Evolutionary conservation across 1,140 invertebrate species (phyloP), one percentile per base, ranked within the genome.

Genomic region (Drosophila dunni): DNA sequence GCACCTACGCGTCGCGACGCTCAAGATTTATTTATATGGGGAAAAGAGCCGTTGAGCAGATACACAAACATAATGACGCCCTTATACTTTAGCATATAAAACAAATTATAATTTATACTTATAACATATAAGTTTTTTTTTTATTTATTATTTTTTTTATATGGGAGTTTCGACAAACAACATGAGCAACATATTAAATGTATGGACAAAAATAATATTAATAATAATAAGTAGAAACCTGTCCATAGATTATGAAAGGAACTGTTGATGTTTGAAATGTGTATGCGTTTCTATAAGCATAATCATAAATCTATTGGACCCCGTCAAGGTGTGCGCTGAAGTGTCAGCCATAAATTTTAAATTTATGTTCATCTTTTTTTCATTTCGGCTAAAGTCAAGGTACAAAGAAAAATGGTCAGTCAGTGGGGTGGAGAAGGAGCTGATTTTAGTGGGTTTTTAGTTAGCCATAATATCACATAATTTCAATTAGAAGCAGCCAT

Each of bases 191-290:
- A 11, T 77, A 75, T 75, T 40, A 65, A 56, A 64, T 61, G 69
- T 63, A n/a, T 10, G 44, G 10, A 75, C 36, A 48, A 74, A 44
- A 48, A n/a, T 33, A 46, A 50, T 40, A 42, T 42, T 44, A 42
- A 71, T 70, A 74, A 74, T 65, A 70, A 63, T 58, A 80, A 83
- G 64, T 65, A 64, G 56, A 64, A 69, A 80, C 75, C 64, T 80
- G 74, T 67, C 72, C 78, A 78, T 65, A 69, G 79, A 82, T 79
- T 82, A 82, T 79, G 79, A 86, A 86, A 88, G 78, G 83, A 86
- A 76, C 79, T 89, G 83, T 88, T 88, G 83, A 88, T 80, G 84
- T 79, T 78, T 81, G 74, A 86, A 83, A 76, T 58, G 69, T 58
- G 69, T 66, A 60, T 57, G 60, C 42, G 58, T 45, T 51, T 34